Evolutionary conservation across 1,140 invertebrate genomes (phyloP).

Genomic region (Tribolium madens): DNA sequence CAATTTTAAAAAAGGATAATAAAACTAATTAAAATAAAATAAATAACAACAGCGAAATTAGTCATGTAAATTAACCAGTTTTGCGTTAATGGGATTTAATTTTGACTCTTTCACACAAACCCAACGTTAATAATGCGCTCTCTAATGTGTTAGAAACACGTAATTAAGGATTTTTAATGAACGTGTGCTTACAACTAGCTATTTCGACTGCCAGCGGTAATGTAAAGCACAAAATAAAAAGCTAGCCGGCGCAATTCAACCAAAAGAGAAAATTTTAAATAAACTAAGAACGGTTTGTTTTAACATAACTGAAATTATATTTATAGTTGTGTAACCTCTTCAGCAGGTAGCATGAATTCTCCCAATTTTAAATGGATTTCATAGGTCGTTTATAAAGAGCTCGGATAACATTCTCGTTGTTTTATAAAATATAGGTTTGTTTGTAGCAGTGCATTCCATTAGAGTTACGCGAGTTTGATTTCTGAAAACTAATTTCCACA

Average conservation of each 20-base stretch:
- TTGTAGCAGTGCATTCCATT: constrained; percentile 15
- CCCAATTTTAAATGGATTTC: background rate
- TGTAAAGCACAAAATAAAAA: constrained; percentile 8
- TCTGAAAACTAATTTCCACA: constrained; percentile 42
- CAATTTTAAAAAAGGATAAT: background rate
- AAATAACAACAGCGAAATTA: constrained; percentile 9
- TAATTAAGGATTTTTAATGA: constrained; percentile 21
- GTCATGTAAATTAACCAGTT: constrained; percentile 19
- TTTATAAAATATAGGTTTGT: constrained; percentile 20
- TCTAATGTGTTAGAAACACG: constrained; percentile 5
- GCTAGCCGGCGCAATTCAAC: background rate
- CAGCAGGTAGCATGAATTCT: constrained; percentile 9
- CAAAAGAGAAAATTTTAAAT: background rate
- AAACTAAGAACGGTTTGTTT: background rate
- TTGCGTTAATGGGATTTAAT: constrained; percentile 13
- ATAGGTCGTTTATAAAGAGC: background rate
- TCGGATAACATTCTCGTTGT: constrained; percentile 9
- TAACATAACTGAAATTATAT: background rate
- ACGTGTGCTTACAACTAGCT: background rate
- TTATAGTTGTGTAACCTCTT: background rate
- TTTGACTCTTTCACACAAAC: constrained; percentile 7
- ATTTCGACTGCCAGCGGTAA: background rate
- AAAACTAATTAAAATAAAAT: constrained; percentile 8
- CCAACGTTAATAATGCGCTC: background rate
- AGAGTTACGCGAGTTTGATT: constrained; percentile 13